These are phyloP conservation scores for Fulmarus glacialis DNA, from an alignment of 2,113 vertebrate species.

Conservation along the genomic window DNA sequence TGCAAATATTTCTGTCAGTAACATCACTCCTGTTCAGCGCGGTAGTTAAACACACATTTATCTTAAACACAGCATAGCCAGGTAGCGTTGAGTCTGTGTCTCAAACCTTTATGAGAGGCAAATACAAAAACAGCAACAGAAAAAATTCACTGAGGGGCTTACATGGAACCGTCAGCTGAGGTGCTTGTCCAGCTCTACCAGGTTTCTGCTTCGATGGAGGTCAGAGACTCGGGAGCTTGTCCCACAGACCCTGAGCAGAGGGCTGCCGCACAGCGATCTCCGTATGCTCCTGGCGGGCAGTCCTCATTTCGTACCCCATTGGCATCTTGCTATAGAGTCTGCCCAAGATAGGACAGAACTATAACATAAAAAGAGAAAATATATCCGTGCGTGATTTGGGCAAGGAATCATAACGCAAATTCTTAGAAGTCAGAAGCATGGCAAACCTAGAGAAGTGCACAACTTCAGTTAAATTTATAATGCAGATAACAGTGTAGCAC, in stretches of 20 bases:
- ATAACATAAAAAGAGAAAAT: neutral
- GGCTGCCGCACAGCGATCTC: neutral
- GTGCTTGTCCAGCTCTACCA: neutral
- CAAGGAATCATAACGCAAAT: neutral
- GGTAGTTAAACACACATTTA: accelerated
- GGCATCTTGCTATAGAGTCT: neutral
- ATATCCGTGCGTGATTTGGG: too few relatives aligned
- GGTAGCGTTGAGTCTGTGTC: neutral
- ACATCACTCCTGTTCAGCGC: neutral
- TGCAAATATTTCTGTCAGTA: neutral
- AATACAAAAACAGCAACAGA: neutral
- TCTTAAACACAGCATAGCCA: neutral
- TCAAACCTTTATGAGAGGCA: neutral
- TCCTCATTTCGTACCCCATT: neutral
- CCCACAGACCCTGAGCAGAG: neutral
- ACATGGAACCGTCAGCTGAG: neutral
- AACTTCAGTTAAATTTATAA: neutral
- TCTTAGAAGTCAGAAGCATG: neutral
- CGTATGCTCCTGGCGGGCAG: accelerated
- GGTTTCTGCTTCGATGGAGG: neutral
- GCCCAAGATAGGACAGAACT: neutral
- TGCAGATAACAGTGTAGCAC: neutral
- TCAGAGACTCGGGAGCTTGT: neutral
- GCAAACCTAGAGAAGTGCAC: neutral
- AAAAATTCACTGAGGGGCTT: neutral